phyloP scores from a whole-genome alignment of 2,113 vertebrate genomes.

The Mohoua ochrocephala region DNA sequence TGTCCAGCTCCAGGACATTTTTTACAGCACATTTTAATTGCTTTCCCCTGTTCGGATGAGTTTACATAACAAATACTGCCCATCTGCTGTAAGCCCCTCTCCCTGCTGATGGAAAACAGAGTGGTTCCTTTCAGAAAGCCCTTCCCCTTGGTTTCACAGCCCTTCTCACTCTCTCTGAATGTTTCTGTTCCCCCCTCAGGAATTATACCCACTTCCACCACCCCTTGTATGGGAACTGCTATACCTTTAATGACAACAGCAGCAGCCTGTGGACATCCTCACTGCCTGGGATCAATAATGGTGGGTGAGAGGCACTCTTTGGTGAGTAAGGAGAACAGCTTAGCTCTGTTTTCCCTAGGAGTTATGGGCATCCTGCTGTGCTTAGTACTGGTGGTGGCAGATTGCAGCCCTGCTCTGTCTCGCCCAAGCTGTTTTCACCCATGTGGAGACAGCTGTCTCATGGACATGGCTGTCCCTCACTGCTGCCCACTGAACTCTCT shows the following conservation, averaged over 20 bases:
- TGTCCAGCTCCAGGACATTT: background rate
- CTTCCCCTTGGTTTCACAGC: background rate
- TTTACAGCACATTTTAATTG: conserved; percentile 17
- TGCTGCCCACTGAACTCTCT: background rate
- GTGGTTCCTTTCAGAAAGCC: background rate
- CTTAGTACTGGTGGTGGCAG: background rate
- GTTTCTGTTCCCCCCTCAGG: conserved; percentile 45
- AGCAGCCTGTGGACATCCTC: conserved; percentile 76
- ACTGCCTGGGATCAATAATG: conserved; percentile 74
- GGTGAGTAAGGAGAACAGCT: background rate
- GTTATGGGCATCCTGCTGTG: background rate
- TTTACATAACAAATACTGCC: conserved; percentile 29
- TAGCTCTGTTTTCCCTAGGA: background rate
- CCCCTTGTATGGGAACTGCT: conserved; percentile 79
- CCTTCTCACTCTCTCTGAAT: background rate
- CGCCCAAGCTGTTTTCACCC: background rate
- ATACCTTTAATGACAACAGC: conserved; percentile 78
- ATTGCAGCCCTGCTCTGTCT: background rate
- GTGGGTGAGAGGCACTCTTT: conserved; percentile 63
- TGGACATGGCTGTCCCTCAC: background rate
- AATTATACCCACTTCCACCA: conserved; percentile 80
- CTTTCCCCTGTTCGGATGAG: background rate
- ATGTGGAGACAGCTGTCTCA: background rate
- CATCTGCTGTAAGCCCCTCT: conserved; percentile 11
- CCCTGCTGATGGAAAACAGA: background rate